phyloP scores from a whole-genome alignment of 2,888 invertebrate species.

The Papilio protenor region DNA sequence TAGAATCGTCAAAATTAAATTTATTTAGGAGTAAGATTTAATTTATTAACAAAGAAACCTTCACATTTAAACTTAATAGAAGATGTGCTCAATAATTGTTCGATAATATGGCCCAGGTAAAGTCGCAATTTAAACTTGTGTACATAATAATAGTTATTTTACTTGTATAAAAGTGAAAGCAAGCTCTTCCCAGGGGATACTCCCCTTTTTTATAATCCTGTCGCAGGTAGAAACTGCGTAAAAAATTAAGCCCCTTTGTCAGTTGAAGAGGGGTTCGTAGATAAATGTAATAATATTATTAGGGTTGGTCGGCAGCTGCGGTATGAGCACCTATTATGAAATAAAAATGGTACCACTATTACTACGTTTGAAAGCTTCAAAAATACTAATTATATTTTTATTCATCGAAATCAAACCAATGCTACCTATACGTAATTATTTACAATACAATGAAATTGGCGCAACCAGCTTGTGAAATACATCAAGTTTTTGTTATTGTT shows the following conservation, averaged over 20 bases:
- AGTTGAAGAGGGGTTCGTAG: background rate
- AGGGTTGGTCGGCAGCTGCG: constrained; percentile 4
- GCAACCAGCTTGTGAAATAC: background rate
- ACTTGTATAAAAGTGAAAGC: background rate
- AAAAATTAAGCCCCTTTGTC: background rate
- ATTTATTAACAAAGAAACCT: too few species aligned
- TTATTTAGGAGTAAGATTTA: too few species aligned
- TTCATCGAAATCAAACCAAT: too few species aligned
- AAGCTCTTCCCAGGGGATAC: background rate
- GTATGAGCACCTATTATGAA: background rate
- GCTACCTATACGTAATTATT: too few species aligned
- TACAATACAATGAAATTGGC: background rate
- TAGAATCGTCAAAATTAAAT: background rate
- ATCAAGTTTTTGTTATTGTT: background rate
- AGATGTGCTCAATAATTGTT: too few species aligned
- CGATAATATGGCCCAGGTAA: too few species aligned
- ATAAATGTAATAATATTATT: background rate
- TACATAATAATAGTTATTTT: background rate
- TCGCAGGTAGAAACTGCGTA: background rate
- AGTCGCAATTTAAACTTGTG: too few species aligned
- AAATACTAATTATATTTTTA: too few species aligned
- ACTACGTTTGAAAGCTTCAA: too few species aligned
- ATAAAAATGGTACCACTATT: too few species aligned
- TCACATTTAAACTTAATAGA: too few species aligned
- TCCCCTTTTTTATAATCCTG: background rate